Conservation (phyloP, 2,888 invertebrate genomes). For the Cataglyphis cursor region DNA sequence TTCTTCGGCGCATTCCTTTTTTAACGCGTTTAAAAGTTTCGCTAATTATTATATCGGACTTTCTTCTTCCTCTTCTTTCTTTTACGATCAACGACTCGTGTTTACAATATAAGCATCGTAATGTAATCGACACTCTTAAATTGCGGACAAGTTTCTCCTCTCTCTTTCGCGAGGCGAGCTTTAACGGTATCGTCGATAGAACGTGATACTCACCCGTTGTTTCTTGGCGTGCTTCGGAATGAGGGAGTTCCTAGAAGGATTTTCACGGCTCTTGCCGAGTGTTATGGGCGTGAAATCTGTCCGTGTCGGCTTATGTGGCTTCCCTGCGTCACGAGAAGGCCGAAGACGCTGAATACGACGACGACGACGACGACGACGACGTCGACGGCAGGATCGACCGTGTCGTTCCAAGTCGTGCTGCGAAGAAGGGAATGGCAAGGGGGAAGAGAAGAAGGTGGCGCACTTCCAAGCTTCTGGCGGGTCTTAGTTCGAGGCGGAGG, state of each 20-base stretch:
- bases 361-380: conserved; percentile 52
- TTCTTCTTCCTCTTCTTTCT: background rate
- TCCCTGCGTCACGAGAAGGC: conserved; percentile 38
- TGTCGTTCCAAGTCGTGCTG: conserved; percentile 49
- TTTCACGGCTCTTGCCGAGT: conserved; percentile 55
- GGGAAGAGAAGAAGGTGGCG: conserved; percentile 50
- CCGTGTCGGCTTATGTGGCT: conserved; percentile 47
- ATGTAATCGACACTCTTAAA: conserved; percentile 3
- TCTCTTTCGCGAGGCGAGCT: conserved; percentile 16
- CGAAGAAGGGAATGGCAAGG: conserved; percentile 13
- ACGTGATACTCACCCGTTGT: conserved; percentile 32
- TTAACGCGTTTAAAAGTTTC: background rate
- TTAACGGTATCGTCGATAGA: conserved; percentile 51
- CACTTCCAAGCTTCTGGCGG: conserved; percentile 63
- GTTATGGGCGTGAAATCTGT: conserved; percentile 65
- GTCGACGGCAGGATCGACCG: conserved; percentile 65
- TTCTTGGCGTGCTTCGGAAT: conserved; percentile 9
- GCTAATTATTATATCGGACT: conserved; percentile 19
- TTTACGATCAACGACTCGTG: background rate
- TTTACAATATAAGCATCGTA: background rate
- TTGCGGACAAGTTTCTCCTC: background rate
- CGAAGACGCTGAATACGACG: conserved; percentile 32
- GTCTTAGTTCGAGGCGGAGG: conserved; percentile 86
- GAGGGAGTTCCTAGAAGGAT: conserved; percentile 59
- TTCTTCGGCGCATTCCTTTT: background rate